Percentiles rank a stretch among this genome's conserved stretches.
These are phyloP conservation scores for Lutraria rhynchaena DNA, from an alignment of 1,140 invertebrate genomes.

Conservation along the genomic window DNA sequence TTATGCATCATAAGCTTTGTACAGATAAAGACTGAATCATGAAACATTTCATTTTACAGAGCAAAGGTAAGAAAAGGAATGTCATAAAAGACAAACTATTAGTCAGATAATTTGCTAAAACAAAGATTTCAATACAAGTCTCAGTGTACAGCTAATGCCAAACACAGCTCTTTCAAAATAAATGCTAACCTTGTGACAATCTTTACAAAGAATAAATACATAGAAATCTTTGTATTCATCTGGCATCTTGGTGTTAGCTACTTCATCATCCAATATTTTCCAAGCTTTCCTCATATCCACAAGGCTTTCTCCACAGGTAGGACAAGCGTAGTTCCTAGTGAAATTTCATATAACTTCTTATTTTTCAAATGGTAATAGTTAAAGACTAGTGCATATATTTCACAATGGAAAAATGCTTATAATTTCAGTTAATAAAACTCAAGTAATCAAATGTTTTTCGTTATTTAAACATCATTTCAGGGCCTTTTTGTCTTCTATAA, in stretches of 20 bases:
- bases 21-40: too few species aligned
- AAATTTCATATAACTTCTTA: not conserved
- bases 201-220: conserved; percentile 92
- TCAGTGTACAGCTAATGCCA: too few species aligned
- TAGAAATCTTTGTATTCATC: conserved; percentile 90
- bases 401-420: not conserved
- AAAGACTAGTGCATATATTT: not conserved
- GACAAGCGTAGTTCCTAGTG: conserved; percentile 88
- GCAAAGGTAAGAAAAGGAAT: too few species aligned
- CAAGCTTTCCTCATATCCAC: conserved; percentile 92
- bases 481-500: too few species aligned
- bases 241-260: conserved; percentile 91
- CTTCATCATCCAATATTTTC: conserved; percentile 91
- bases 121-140: too few species aligned
- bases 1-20: too few species aligned
- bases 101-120: too few species aligned
- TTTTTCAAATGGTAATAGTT: not conserved
- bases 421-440: not conserved
- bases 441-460: not conserved
- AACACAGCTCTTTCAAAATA: too few species aligned
- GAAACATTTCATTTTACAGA: too few species aligned
- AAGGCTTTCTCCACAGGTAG: conserved; percentile 92
- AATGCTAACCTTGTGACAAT: conserved; percentile 92
- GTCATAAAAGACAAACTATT: too few species aligned
- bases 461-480: too few species aligned